Conservation (phyloP, 1,140 invertebrate species). For the Orius insidiosus region DNA sequence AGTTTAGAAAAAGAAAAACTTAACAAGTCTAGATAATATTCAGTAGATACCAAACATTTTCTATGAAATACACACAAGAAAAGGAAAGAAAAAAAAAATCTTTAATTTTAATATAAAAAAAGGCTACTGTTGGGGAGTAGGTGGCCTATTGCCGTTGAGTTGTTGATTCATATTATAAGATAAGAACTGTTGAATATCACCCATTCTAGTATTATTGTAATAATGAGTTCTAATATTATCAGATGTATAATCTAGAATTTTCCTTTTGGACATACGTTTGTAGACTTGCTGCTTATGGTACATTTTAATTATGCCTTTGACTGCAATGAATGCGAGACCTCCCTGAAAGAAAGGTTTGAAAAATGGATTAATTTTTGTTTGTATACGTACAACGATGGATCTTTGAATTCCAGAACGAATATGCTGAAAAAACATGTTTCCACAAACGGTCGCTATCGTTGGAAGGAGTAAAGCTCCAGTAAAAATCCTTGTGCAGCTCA, state of each 20-base stretch:
- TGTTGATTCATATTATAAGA: not conserved
- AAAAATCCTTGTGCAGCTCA: conserved; percentile 16
- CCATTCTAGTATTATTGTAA: not conserved
- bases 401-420: conserved; percentile 80
- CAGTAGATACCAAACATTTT: too few species aligned
- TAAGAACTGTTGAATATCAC: conserved; percentile 1
- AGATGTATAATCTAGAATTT: conserved; percentile 61
- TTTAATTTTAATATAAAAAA: too few species aligned
- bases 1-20: too few species aligned
- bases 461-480: conserved; percentile 80
- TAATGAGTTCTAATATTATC: conserved; percentile 8
- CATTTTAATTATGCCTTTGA: conserved; percentile 87
- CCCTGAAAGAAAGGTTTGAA: conserved; percentile 35
- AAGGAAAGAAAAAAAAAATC: too few species aligned
- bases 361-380: too few species aligned
- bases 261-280: conserved; percentile 60
- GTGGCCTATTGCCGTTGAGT: not conserved
- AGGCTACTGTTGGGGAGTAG: not conserved
- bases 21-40: too few species aligned
- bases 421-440: conserved; percentile 75
- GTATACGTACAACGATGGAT: conserved; percentile 59
- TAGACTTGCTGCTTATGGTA: conserved; percentile 91
- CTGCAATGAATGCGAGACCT: conserved; percentile 78
- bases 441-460: conserved; percentile 80
- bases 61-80: too few species aligned